These are phyloP conservation scores for Ruditapes philippinarum DNA, from an alignment of 1,140 invertebrate species.

Conservation along the genomic window DNA sequence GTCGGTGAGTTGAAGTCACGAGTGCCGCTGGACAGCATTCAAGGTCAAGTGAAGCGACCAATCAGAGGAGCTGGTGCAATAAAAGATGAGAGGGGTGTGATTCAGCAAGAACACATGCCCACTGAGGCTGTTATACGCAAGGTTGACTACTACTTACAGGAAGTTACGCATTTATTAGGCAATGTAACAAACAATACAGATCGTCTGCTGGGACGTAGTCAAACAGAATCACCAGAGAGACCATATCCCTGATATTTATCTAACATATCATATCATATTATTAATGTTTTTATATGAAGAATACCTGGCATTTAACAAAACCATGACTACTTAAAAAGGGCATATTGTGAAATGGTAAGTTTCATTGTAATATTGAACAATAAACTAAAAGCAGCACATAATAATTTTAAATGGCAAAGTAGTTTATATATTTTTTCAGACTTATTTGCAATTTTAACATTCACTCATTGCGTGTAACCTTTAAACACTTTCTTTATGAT, in stretches of 20 bases:
- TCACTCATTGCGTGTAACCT: too few relatives aligned
- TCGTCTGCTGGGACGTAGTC: constrained; percentile 35
- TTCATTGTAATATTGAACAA: too few relatives aligned
- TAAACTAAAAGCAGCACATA: too few relatives aligned
- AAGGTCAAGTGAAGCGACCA: constrained; percentile 50
- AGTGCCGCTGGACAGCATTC: constrained; percentile 60
- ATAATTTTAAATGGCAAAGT: too few relatives aligned
- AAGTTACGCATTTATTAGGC: constrained; percentile 64
- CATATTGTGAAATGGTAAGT: too few relatives aligned
- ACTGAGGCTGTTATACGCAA: constrained; percentile 69
- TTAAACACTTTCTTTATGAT: too few relatives aligned
- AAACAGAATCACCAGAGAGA: constrained; percentile 56
- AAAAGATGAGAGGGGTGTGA: constrained; percentile 49
- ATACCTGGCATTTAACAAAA: too few relatives aligned
- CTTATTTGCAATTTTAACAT: too few relatives aligned
- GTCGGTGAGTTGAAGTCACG: constrained; percentile 70
- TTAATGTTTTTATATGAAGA: too few relatives aligned
- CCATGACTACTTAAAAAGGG: too few relatives aligned
- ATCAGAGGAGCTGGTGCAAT: constrained; percentile 62
- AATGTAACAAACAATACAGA: constrained; percentile 57
- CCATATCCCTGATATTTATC: constrained; percentile 29
- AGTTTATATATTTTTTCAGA: too few relatives aligned
- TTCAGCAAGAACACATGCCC: constrained; percentile 47
- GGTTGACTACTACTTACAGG: constrained; percentile 72
- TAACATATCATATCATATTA: too few relatives aligned